Evolutionary conservation across 2,888 invertebrate genomes (phyloP), one percentile per base, ranked within the genome.

Genomic region (Coenonympha arcania): DNA sequence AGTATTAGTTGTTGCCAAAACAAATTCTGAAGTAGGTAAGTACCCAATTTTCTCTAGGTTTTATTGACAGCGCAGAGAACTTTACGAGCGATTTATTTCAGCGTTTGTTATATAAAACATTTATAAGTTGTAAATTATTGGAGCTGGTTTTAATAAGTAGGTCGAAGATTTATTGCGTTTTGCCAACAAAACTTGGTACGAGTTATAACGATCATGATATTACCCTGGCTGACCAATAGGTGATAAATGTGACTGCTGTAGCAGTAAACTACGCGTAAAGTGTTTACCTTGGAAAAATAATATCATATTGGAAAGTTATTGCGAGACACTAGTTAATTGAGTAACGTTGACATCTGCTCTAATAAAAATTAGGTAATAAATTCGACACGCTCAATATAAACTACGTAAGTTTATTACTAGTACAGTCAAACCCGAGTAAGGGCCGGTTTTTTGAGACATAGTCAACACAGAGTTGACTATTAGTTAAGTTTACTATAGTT

Each of bases 141-240:
- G 39, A 34, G 24, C 24, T 39, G 15, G 6, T 19, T 39, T 22
- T 39, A 39, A 4, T 24, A 24, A 39, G 8, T 24, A 37, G 36
- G 39, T 39, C 39, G 39, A 13, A 22, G 39, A 39, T 39, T 39
- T 39, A 39, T 39, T 39, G 9, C 15, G 39, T 39, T 39, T 24
- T 39, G 24, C 15, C 15, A 8, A 13, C 37, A 2, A 22, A 24
- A 39, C 39, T 24, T 22, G 37, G 39, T 39, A 39, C 15, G 39
- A 5, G 24, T 13, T 39, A 39, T 39, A 15, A 15, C 15, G 15
- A 24, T 39, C 24, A 24, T 24, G 39, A 16, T 24, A 16, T 9
- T 24, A 37, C 24, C n/a, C 6, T 24, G 13, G 15, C 24, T 39
- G 24, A 22, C 39, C 39, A 28, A 40, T 41, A 41, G 11, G 26